These are phyloP conservation scores for Columbina picui DNA, from an alignment of 2,113 vertebrate species.

Conservation along the genomic window DNA sequence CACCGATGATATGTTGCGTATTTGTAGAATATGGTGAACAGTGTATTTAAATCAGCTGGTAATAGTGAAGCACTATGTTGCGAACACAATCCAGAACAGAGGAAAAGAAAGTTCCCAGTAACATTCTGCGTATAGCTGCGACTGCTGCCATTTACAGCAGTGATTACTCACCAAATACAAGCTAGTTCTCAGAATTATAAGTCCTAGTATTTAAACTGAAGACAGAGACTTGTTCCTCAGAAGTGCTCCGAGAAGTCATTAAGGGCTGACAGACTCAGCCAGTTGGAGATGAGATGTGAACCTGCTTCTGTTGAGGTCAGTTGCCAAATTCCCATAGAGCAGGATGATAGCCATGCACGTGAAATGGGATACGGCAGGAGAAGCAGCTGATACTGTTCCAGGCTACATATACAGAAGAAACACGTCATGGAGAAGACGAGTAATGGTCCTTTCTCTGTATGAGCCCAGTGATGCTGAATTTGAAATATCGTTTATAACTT, in stretches of 20 bases:
- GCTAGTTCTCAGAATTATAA: neutral
- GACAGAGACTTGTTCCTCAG: neutral
- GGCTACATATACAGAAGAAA: neutral
- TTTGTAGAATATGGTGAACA: neutral
- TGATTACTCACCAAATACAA: neutral
- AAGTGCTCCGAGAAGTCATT: neutral
- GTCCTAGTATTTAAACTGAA: neutral
- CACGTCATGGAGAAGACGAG: conserved; percentile 17
- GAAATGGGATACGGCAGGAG: conserved; percentile 27
- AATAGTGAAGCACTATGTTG: neutral
- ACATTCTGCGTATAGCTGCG: neutral
- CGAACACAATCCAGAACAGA: neutral
- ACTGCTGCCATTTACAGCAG: neutral
- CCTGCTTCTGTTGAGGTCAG: neutral
- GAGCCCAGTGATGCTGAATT: neutral
- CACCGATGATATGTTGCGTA: neutral
- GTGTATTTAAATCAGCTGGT: neutral
- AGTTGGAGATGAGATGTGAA: neutral
- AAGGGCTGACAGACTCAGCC: neutral
- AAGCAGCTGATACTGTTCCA: conserved; percentile 15
- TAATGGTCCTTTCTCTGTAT: neutral
- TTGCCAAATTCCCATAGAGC: neutral
- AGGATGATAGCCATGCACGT: neutral
- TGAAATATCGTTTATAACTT: neutral
- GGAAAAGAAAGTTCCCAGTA: neutral